Base-by-base conservation (phyloP, 2,888 invertebrate species). In the Liopterus haemorrhoidalis region DNA sequence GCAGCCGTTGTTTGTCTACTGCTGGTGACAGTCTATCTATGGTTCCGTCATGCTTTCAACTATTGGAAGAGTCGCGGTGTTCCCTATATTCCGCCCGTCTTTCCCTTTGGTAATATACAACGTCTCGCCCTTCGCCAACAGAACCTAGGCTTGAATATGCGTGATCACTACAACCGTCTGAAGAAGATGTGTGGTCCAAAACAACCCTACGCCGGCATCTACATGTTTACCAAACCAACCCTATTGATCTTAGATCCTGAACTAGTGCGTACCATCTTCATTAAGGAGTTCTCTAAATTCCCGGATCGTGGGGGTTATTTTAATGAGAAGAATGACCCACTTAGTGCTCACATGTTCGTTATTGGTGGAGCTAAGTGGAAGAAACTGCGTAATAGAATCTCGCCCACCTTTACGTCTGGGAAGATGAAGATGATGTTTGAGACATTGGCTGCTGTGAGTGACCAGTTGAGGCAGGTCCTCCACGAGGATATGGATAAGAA, bases 321-420 rank as follows among this genome's bases (percentile, higher is more conserved):
- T 30, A 56, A 54, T 40, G 51, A 57, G 25, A 48, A 53, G 15
- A 45, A 41, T 4, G 59, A 59, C 36, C 59, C 59, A 2, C 24
- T 62, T 4, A 52, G 55, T n/a, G 55, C 53, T 2, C 53, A 57
- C 38, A 40, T 64, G 8, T 52, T 60, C 30, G 41, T 54, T 5
- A 49, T 62, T 30, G 49, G 52, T 2, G 65, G 62, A 3, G 41
- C 51, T 2, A 57, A 59, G 18, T 70, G 67, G 67, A 65, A 62
- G 41, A 51, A 54, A 9, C 48, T 65, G 8, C 50, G 67, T 27
- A 46, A 58, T 1, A 59, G 61, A 9, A 35, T 66, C 19, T 59
- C 61, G 1, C 62, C 65, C 1, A 58, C 62, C 1, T 67, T 67
- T 48, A 59, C 66, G 1, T 57, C 62, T 0, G 64, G 61, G 15